Evolutionary conservation across 2,888 invertebrate genomes (phyloP).

Genomic region (Leptopilina syphax): DNA sequence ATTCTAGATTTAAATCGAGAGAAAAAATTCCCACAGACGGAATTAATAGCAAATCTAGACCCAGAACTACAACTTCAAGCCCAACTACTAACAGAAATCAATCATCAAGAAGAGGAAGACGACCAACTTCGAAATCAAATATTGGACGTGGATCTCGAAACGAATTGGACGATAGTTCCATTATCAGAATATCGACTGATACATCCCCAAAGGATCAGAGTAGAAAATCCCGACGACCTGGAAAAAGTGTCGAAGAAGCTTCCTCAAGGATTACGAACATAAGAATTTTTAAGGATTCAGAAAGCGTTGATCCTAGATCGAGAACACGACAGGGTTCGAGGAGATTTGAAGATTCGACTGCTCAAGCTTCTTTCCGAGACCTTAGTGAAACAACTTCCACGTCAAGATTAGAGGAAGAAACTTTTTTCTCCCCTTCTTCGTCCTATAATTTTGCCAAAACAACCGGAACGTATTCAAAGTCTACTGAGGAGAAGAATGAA

Average conservation of each 20-base stretch:
- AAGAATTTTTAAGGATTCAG: slow-evolving; percentile 54
- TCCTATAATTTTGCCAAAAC: slow-evolving; percentile 17
- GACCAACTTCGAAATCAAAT: slow-evolving; percentile 52
- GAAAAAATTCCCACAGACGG: slow-evolving; percentile 34
- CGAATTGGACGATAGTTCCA: slow-evolving; percentile 60
- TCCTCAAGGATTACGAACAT: slow-evolving; percentile 61
- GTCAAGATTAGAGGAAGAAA: not conserved
- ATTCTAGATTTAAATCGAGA: slow-evolving; percentile 36
- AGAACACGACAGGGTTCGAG: not conserved
- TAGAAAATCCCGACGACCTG: slow-evolving; percentile 49
- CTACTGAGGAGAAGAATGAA: slow-evolving; percentile 8
- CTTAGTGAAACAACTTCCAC: slow-evolving; percentile 21
- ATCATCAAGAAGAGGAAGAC: slow-evolving; percentile 51
- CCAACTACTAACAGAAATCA: slow-evolving; percentile 35
- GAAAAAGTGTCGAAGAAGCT: slow-evolving; percentile 46
- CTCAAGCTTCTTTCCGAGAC: slow-evolving; percentile 28
- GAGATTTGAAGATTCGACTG: slow-evolving; percentile 23
- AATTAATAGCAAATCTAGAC: slow-evolving; percentile 35
- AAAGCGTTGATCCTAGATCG: not conserved
- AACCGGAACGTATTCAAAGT: not conserved
- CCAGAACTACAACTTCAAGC: slow-evolving; percentile 42
- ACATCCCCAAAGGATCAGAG: slow-evolving; percentile 38
- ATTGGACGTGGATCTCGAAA: slow-evolving; percentile 49
- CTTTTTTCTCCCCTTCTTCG: not conserved
- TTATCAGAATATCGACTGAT: slow-evolving; percentile 60